A percentile compares a stretch with the other conserved stretches of the same genome.
phyloP scores from a whole-genome alignment of 1,140 invertebrate species.

The Philotrypesis tridentata region DNA sequence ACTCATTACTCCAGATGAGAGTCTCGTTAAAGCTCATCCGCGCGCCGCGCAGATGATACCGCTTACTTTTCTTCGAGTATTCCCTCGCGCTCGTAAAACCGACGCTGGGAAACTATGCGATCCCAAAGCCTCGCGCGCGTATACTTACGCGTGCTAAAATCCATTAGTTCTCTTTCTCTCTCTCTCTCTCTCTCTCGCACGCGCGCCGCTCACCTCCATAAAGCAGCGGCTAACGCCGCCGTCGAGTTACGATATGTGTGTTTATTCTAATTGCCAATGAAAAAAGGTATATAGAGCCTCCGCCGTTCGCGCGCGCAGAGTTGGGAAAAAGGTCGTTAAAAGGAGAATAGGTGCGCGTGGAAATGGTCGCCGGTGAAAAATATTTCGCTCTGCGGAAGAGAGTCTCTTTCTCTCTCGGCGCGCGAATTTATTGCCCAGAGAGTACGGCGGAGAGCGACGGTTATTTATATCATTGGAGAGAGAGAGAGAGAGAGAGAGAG shows the following conservation, averaged over 20 bases:
- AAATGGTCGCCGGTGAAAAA: background rate
- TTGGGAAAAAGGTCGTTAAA: background rate
- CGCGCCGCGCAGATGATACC: background rate
- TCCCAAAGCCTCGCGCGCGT: no score
- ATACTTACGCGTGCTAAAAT: no score
- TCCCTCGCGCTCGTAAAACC: background rate
- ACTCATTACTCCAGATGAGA: conserved; percentile 1
- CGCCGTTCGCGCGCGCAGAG: no score
- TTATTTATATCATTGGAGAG: conserved; percentile 68
- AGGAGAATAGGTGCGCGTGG: background rate
- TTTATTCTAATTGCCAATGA: no score
- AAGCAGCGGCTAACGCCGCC: no score
- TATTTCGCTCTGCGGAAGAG: background rate
- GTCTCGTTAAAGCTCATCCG: conserved; percentile 13
- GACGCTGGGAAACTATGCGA: background rate
- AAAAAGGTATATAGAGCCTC: no score
- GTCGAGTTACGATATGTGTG: no score
- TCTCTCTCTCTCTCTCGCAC: no score
- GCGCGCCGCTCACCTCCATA: no score
- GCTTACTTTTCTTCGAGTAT: background rate
- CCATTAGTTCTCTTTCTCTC: no score
- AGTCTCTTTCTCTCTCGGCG: background rate
- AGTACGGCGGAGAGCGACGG: conserved; percentile 55
- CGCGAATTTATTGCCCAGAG: conserved; percentile 56
- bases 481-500: no score